Conservation (phyloP, 2,113 vertebrate genomes). For the Helogale parvula region DNA sequence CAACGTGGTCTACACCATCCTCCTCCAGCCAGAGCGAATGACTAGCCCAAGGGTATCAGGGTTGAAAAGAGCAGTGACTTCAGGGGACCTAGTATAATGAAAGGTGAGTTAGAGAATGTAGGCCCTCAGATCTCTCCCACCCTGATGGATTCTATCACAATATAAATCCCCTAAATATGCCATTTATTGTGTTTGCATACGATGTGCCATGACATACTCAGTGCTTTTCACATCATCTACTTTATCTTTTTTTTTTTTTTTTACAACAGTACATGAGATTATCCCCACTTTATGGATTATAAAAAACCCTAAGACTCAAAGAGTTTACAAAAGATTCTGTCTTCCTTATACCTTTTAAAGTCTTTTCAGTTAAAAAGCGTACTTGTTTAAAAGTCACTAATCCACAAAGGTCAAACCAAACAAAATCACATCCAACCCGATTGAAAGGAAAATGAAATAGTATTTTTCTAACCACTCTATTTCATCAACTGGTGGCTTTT, state of each 20-base stretch:
- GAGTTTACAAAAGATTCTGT: not conserved
- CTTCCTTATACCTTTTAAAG: not conserved
- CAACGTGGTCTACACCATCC: not conserved
- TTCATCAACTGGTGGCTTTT: constrained; percentile 43
- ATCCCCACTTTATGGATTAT: not conserved
- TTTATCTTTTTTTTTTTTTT: not conserved
- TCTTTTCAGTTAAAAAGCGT: not conserved
- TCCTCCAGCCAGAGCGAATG: not conserved
- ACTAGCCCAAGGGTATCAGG: accelerated
- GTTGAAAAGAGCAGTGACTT: not conserved
- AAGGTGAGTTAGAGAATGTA: not conserved
- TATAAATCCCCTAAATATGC: not conserved
- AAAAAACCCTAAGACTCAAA: not conserved
- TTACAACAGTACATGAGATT: not conserved
- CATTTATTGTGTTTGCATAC: not conserved
- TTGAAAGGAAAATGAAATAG: constrained; percentile 10
- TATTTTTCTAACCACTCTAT: constrained; percentile 8
- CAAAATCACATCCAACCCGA: not conserved
- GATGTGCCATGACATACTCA: not conserved
- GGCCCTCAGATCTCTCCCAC: not conserved
- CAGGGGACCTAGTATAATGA: not conserved
- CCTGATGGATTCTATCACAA: not conserved
- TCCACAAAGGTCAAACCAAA: not conserved
- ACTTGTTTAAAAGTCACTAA: not conserved
- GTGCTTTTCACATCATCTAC: not conserved